Evolutionary conservation across 2,113 vertebrate species (phyloP).

Genomic region (Odobenus rosmarus): DNA sequence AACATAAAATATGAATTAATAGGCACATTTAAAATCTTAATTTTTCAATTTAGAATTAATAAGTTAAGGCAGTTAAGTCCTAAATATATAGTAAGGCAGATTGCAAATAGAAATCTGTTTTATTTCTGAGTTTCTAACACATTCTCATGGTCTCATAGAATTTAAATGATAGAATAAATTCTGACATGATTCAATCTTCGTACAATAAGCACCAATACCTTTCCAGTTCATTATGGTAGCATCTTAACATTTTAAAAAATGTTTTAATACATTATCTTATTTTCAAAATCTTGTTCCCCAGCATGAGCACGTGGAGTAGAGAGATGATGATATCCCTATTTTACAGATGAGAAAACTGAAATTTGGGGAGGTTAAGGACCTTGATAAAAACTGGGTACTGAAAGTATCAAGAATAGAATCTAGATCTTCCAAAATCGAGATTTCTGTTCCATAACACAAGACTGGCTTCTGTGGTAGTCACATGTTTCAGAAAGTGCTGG

Average conservation of each 20-base stretch:
- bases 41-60: not conserved
- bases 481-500: not conserved
- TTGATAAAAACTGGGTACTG: not conserved
- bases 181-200: not conserved
- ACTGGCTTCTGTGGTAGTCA: not conserved
- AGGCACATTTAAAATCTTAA: not conserved
- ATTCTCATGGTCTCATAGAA: not conserved
- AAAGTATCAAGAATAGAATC: not conserved
- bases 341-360: not conserved
- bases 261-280: not conserved
- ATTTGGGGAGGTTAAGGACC: not conserved
- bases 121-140: not conserved
- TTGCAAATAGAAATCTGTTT: not conserved
- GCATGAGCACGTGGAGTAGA: not conserved
- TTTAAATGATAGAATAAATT: not conserved
- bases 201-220: not conserved
- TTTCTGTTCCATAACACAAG: not conserved
- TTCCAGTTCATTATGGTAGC: not conserved
- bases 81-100: not conserved
- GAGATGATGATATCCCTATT: not conserved
- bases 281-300: not conserved
- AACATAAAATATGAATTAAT: not conserved
- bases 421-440: not conserved
- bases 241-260: not conserved
- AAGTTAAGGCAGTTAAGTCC: not conserved